Percentiles rank a stretch among this genome's conserved stretches.
phyloP scores from a whole-genome alignment of 2,113 vertebrate genomes.

The Cynocephalus volans region DNA sequence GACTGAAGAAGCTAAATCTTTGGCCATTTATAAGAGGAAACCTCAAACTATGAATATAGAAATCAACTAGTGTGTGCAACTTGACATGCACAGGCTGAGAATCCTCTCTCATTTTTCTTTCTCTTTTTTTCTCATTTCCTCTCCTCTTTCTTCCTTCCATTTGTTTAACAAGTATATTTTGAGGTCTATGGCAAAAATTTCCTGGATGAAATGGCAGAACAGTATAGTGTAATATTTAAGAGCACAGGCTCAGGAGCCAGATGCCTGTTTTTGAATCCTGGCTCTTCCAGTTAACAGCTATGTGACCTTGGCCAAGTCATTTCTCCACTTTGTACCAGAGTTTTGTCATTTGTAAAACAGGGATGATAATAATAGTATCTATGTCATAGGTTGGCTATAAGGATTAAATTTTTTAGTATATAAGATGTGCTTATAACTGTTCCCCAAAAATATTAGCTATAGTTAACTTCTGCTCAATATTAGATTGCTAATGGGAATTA shows the following conservation, averaged over 20 bases:
- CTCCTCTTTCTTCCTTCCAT: neutral
- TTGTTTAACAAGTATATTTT: slow-evolving; percentile 29
- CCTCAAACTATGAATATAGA: neutral
- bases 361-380: neutral
- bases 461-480: slow-evolving; percentile 37
- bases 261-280: neutral
- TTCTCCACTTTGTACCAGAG: neutral
- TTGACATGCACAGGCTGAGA: neutral
- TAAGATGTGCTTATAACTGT: neutral
- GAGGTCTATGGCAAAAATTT: neutral
- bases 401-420: slow-evolving; percentile 30
- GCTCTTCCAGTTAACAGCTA: neutral
- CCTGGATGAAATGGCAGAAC: neutral
- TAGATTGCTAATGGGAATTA: slow-evolving; percentile 23
- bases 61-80: neutral
- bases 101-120: neutral
- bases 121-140: neutral
- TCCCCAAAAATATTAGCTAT: neutral
- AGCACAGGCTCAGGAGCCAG: neutral
- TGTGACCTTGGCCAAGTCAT: neutral
- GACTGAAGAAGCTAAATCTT: neutral
- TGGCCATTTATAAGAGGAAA: neutral
- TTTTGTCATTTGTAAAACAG: slow-evolving; percentile 10
- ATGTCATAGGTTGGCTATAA: neutral
- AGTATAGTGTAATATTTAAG: neutral